Evolutionary conservation across 1,140 invertebrate genomes (phyloP), one percentile per base, ranked within the genome.

Genomic region (Megalopta genalis): DNA sequence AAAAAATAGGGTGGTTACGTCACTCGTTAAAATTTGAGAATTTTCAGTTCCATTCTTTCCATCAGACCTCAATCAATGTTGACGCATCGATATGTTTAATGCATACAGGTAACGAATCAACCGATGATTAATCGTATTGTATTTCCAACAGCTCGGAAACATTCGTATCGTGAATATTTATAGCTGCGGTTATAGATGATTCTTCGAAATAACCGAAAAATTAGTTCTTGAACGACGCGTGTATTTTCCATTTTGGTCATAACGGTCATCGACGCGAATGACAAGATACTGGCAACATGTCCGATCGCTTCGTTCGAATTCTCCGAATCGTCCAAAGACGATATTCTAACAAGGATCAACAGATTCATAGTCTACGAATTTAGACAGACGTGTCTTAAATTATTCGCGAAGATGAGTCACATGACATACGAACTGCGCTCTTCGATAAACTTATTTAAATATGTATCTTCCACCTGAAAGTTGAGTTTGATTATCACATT

Each of bases 311-410:
- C 6, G 7, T 42, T 1, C 6, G 25, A 14, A 39, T 80, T 80
- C 42, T 42, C 25, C 14, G 60, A 83, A 74, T 66, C 32, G 23
- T 54, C 12, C n/a, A 63, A 71, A 39, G 4, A 75, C 54, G 37
- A 72, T 76, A 83, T 84, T 83, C 39, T 80, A 80, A 84, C 80
- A 60, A 80, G 49, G 32, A 5, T 25, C 62, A 46, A 37, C 46
- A 2, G 49, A 57, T 42, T 68, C 39, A 42, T 1, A 49, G 21
- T 52, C 77, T 37, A 63, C 12, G 52, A 42, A 42, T 42, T 42
- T 42, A 8, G 67, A 0, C 32, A 66, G 79, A 76, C 57, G 49
- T 60, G 74, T 81, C 81, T 81, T n/a, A 46, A 80, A 70, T 80
- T 65, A 54, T 16, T 16, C 10, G 46, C 12, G 6, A 68, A 18